Conservation (phyloP, 2,888 invertebrate species). For the Lepeophtheirus nordmannii region DNA sequence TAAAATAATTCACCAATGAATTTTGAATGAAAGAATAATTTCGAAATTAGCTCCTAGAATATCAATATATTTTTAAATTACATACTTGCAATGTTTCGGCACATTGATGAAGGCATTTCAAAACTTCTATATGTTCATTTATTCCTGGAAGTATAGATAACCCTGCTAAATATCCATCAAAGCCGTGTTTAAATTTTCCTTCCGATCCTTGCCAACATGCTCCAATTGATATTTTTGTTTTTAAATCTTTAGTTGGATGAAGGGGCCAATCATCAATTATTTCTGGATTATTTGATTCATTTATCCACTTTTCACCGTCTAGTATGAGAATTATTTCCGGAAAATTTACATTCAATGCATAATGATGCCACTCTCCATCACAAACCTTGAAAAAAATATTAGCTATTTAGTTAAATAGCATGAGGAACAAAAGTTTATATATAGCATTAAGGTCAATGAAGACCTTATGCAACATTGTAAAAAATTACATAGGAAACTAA, state of each 20-base stretch:
- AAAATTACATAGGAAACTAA: background rate
- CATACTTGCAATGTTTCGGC: constrained; percentile 54
- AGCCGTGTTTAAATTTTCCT: constrained; percentile 73
- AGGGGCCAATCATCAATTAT: constrained; percentile 98
- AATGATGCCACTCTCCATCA: constrained; percentile 98
- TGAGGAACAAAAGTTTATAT: constrained; percentile 6
- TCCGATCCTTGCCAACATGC: constrained; percentile 97
- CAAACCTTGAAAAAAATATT: constrained; percentile 48
- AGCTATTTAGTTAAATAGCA: background rate
- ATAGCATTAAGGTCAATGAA: background rate
- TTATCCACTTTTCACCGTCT: constrained; percentile 58
- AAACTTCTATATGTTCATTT: constrained; percentile 54
- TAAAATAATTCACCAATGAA: too few species aligned
- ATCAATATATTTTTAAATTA: constrained; percentile 30
- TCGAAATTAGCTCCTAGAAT: too few species aligned
- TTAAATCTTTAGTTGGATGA: constrained; percentile 81
- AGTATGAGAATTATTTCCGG: constrained; percentile 73
- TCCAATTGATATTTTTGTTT: constrained; percentile 82
- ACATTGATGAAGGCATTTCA: constrained; percentile 62
- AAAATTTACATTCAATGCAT: constrained; percentile 80
- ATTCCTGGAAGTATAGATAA: constrained; percentile 57
- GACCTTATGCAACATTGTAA: too few species aligned
- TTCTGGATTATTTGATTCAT: constrained; percentile 69
- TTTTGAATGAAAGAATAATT: too few species aligned
- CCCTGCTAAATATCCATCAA: constrained; percentile 75